Evolutionary conservation across 2,113 vertebrate genomes (phyloP), one percentile per base, ranked within the genome.

Genomic region (Archocentrus centrarchus): DNA sequence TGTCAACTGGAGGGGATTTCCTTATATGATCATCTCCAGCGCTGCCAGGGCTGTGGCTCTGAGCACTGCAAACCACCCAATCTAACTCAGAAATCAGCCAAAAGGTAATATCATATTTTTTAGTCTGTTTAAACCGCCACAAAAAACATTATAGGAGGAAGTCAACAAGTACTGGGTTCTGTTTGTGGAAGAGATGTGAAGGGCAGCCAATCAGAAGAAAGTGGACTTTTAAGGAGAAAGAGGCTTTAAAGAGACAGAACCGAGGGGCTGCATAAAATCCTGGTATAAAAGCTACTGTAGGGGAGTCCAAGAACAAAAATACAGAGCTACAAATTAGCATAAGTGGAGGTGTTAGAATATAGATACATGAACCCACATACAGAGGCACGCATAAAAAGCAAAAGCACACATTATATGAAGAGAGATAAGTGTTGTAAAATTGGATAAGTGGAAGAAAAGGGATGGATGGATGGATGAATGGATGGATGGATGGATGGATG

Each of bases 171-270:
- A 8, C 53, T 55, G 47, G 11, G 27, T 32, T 32, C 1, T 50
- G 68, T 32, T 35, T 73, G 47, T n/a, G 68, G 47, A 55, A 32
- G 27, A 32, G 11, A 35, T 0, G 4, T 5, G 18, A 55, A 27
- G 68, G 68, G 68, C 18, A n/a, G 20, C 68, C 68, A 73, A 73
- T 73, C 68, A 73, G 68, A 3, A 55, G 53, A 55, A 73, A 35
- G 53, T 53, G 17, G 17, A 32, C 66, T 73, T 53, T 73, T 73
- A 73, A 20, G 47, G 66, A 53, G 66, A 47, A 6, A 53, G 27
- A 30, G 10, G 47, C 18, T 73, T 73, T 73, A 35, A 55, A 73
- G 27, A 73, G 68, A 55, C 68, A 53, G 68, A 73, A 70, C 44
- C 30, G 66, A 70, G 64, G 24, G 64, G 41, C 64, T 70, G 66